Evolutionary conservation across 1,140 invertebrate genomes (phyloP).

Genomic region (Coboldia fuscipes): DNA sequence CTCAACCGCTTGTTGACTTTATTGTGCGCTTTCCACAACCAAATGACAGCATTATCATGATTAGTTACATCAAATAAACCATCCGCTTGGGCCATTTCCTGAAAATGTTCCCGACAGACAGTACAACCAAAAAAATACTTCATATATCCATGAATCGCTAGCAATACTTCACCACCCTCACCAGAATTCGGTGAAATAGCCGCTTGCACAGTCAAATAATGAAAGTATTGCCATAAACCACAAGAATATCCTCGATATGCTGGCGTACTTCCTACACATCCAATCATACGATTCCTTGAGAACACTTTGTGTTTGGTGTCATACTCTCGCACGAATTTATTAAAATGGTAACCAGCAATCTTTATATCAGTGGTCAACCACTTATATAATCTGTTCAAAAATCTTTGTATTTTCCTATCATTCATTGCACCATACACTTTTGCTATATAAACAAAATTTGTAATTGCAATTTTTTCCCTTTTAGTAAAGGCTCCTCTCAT

Average conservation of each 20-base stretch:
- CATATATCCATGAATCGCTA: conserved; percentile 72
- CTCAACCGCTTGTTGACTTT: conserved; percentile 73
- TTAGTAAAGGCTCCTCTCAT: no score
- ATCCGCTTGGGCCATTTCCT: conserved; percentile 44
- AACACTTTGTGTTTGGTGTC: conserved; percentile 8
- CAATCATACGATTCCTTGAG: conserved; percentile 37
- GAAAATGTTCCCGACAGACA: conserved; percentile 76
- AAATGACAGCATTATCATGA: conserved; percentile 58
- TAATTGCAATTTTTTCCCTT: no score
- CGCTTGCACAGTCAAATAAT: conserved; percentile 72
- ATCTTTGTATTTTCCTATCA: no score
- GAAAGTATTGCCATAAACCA: conserved; percentile 87
- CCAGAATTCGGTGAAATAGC: conserved; percentile 23
- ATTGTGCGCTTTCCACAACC: conserved; percentile 92
- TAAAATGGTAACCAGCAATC: no score
- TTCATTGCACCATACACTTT: no score
- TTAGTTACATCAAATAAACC: conserved; percentile 42
- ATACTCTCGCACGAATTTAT: no score
- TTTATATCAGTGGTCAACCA: no score
- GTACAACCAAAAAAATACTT: conserved; percentile 86
- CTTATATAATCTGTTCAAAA: no score
- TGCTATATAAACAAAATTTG: no score
- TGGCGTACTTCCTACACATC: conserved; percentile 55
- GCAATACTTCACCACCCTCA: conserved; percentile 43
- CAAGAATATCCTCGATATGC: conserved; percentile 76